Conservation (phyloP, 1,140 invertebrate species). For the Leptopilina clavipes region DNA sequence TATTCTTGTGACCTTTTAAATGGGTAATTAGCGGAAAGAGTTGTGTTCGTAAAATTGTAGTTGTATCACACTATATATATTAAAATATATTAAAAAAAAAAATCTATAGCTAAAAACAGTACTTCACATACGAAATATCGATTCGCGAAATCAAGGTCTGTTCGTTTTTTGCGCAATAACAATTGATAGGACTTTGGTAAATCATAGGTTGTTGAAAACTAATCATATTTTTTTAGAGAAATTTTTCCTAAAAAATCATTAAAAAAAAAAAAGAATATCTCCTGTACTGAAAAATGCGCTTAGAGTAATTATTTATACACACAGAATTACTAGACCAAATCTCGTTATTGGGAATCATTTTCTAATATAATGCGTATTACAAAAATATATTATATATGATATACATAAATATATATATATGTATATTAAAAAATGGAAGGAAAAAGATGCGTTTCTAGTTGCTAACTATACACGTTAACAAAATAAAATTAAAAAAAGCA, state of each 20-base stretch:
- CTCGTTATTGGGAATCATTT: conserved; percentile 53
- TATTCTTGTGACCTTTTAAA: neutral
- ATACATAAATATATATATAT: conserved; percentile 36
- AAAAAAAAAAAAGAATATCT: conserved; percentile 46
- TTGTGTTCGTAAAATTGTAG: conserved; percentile 12
- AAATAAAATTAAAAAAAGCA: conserved; percentile 30
- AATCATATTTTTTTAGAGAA: conserved; percentile 67
- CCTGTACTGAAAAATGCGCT: conserved; percentile 55
- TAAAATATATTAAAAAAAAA: conserved; percentile 27
- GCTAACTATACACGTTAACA: conserved; percentile 46
- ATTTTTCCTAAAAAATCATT: conserved; percentile 55
- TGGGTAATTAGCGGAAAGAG: conserved; percentile 17
- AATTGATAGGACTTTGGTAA: conserved; percentile 50
- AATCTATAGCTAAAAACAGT: conserved; percentile 42
- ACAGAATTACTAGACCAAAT: conserved; percentile 54
- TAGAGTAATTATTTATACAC: conserved; percentile 61
- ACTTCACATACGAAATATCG: conserved; percentile 42
- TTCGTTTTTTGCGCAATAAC: conserved; percentile 47
- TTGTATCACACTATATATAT: neutral
- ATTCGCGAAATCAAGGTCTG: conserved; percentile 44
- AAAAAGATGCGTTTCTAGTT: conserved; percentile 53
- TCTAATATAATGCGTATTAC: conserved; percentile 44
- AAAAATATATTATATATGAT: conserved; percentile 47
- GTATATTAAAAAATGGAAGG: conserved; percentile 41
- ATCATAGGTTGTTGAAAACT: conserved; percentile 59